Conservation (phyloP, 2,797 vertebrate species). For the Sebastolobus altivelis region DNA sequence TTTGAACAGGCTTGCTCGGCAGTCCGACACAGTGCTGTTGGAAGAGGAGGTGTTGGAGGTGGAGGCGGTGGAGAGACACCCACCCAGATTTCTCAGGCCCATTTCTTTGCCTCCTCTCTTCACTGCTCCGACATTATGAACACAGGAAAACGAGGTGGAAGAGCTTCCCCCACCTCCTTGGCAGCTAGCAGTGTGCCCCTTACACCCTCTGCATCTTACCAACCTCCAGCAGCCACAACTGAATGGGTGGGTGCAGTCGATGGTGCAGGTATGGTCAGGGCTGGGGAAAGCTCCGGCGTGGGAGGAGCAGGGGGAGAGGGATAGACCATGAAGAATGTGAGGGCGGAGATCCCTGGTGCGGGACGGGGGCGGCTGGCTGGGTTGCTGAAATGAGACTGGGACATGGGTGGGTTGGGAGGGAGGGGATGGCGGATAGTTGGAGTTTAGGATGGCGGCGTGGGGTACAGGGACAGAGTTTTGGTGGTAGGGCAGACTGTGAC, state of each 20-base stretch:
- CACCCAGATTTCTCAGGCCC: slow-evolving; percentile 84
- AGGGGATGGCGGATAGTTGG: slow-evolving; percentile 75
- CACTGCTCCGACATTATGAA: slow-evolving; percentile 72
- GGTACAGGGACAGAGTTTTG: slow-evolving; percentile 82
- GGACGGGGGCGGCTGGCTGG: slow-evolving; percentile 70
- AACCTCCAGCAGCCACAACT: slow-evolving; percentile 89
- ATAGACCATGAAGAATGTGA: slow-evolving; percentile 79
- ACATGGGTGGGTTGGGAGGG: slow-evolving; percentile 72
- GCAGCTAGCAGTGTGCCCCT: slow-evolving; percentile 72
- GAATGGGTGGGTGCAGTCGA: slow-evolving; percentile 87
- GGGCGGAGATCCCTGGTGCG: slow-evolving; percentile 73
- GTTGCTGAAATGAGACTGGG: slow-evolving; percentile 74
- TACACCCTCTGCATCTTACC: slow-evolving; percentile 82
- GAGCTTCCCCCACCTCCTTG: slow-evolving; percentile 78
- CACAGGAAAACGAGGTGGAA: slow-evolving; percentile 81
- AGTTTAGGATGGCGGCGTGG: slow-evolving; percentile 83
- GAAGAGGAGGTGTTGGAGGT: slow-evolving; percentile 88
- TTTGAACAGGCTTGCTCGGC: slow-evolving; percentile 80
- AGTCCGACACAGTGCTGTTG: slow-evolving; percentile 86
- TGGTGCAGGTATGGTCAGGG: slow-evolving; percentile 88
- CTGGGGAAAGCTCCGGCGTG: slow-evolving; percentile 84
- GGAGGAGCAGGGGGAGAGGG: slow-evolving; percentile 84
- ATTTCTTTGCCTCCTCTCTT: slow-evolving; percentile 77
- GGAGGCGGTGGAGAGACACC: slow-evolving; percentile 86
- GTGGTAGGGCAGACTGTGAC: slow-evolving; percentile 80